Evolutionary conservation across 2,113 vertebrate genomes (phyloP), one percentile per base, ranked within the genome.

Genomic region (Rhizomys pruinosus): DNA sequence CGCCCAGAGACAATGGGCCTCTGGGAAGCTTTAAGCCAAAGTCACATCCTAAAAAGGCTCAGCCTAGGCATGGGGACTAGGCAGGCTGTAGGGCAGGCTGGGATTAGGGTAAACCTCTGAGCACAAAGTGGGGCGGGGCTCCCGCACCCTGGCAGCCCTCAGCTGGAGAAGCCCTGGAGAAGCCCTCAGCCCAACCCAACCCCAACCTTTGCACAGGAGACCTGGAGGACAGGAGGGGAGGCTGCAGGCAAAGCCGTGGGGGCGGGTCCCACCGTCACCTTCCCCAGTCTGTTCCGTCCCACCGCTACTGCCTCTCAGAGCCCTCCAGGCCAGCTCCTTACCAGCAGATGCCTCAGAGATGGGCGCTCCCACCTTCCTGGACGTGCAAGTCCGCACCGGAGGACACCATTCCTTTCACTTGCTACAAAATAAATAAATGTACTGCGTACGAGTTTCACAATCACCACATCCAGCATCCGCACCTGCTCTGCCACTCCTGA

Each of bases 81-180:
- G 66, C 80, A 92, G 97, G 97, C 97, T 92, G 61, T 12, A 78
- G 12, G 57, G 95, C 93, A 96, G 96, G 91, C 96, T 92, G 95
- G 97, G 98, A 98, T 98, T 98, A 98, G 73, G 87, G 79, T 95
- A 98, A 98, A 98, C 98, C 97, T 96, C 95, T 87, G 93, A 95
- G 91, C 92, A 87, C 96, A 95, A 97, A 98, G 95, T 55, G 95
- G 96, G 64, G 86, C 95, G 78, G 89, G 87, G 93, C 68, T 69
- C 85, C 95, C 94, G 77, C 73, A 94, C 95, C 92, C 42, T 32
- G 77, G 11, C 55, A 4, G 37, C 93, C 27, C 79, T n/a, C n/a
- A n/a, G n/a, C n/a, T 59, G 22, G 82, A 87, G 94, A 93, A 82
- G n/a, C 94, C 86, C 93, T 59, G 22, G 82, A 87, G 94, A 93